Base-by-base conservation (phyloP, 2,888 invertebrate genomes). In the Caenorhabditis zanzibari region DNA sequence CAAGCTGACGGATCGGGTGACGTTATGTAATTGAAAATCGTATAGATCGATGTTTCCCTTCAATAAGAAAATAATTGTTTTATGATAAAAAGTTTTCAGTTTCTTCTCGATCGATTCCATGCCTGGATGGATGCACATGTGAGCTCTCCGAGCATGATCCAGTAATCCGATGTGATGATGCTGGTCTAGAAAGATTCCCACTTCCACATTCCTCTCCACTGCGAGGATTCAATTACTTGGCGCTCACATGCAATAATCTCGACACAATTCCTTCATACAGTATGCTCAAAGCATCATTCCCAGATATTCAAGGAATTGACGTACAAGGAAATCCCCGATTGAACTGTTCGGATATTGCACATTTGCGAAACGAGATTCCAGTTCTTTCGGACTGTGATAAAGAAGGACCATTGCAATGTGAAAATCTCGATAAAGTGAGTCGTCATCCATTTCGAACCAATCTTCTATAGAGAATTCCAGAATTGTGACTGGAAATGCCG, bases 401-500 rank as follows among this genome's bases (percentile, higher is more conserved):
- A n/a, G 66, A 68, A 22, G 47, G 80, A 16, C 77, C 74, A 19
- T 52, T 86, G 52, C 54, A 84, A 41, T 87, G 87, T 52, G 77
- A 76, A 12, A 61, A 76, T 3, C 28, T 77, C 1, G 81, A 84
- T 41, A 69, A 84, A 59, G 83, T 80, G 14, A 54, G 61, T 6
- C 44, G 14, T 12, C 52, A 6, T 26, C 16, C 1, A 9, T 56
- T 1, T 38, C 32, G 14, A 63, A 14, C 12, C 16, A 59, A 32
- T 19, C 35, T 59, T 24, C 12, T 19, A 5, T 7, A 16, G 28
- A 6, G 28, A 7, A 35, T 56, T 38, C 41, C 32, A 32, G 86
- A 82, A 75, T 54, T 88, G 88, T 47, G 88, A 88, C 73, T 88
- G 86, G 86, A 86, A 86, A 54, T 88, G 88, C 54, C 80, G 85